Base-by-base conservation (phyloP, 1,140 invertebrate species). In the Neodiprion pinetum region DNA sequence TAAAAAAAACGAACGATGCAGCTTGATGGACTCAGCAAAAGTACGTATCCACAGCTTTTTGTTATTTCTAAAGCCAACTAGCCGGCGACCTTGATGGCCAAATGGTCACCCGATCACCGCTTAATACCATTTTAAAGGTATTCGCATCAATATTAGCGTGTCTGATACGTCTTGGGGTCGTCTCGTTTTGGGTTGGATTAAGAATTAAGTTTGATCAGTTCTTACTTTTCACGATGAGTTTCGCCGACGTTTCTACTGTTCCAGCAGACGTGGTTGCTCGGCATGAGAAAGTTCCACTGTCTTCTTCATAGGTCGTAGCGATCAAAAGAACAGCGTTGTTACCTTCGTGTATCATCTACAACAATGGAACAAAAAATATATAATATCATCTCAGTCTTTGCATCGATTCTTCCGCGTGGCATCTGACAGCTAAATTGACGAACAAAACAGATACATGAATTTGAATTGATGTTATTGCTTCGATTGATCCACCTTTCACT, bases 191-290 rank as follows among this genome's bases (percentile, higher is more conserved):
- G 53, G 53, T 61, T 61, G 53, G 53, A 61, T 61, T 61, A 61
- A 61, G 53, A 61, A 61, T 61, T 12, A 61, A 61, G 53, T 88
- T 88, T 87, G 84, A 90, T 95, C 93, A 96, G 90, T 94, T 94
- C 96, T 97, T 97, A 98, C 97, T 97, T 97, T 97, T 96, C 89
- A 98, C 96, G 90, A 95, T 95, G 90, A 99, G 93, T 89, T 95
- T 95, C 80, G 96, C 96, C 80, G 94, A 96, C 68, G 95, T 95
- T 91, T 97, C 95, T 81, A 95, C 95, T 89, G 96, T 96, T 86
- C 97, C 97, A 81, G 94, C 95, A 74, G 94, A 93, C 77, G 96
- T 97, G 73, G 95, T 96, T 50, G 96, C 96, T 79, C 95, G 93
- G 86, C 96, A 97, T 23, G 95, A 97, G 90, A 98, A 98, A 65